These are phyloP conservation scores for Andrena bicolor DNA, from an alignment of 2,888 invertebrate genomes.

Conservation along the genomic window DNA sequence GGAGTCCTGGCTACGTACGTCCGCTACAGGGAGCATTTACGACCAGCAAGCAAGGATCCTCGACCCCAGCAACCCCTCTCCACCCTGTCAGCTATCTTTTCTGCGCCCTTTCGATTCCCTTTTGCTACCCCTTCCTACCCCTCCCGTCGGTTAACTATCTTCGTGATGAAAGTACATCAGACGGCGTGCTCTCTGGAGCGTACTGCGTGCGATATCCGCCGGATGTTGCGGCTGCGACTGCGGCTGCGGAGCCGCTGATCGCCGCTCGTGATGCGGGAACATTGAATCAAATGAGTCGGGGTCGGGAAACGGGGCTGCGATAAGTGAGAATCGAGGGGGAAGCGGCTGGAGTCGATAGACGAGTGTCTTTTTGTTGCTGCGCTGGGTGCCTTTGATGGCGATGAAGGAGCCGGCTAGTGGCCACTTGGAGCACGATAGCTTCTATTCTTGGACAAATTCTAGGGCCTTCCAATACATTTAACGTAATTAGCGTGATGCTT, in stretches of 20 bases:
- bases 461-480: neutral
- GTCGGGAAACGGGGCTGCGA: constrained; percentile 30
- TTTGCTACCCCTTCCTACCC: constrained; percentile 10
- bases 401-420: neutral
- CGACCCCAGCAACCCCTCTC: neutral
- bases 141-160: constrained; percentile 43
- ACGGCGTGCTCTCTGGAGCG: constrained; percentile 44
- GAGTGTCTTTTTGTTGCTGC: constrained; percentile 19
- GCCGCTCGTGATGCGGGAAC: constrained; percentile 30
- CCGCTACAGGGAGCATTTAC: constrained; percentile 29
- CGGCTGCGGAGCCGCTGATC: constrained; percentile 32
- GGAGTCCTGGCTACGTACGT: constrained; percentile 10
- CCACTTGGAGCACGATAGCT: constrained; percentile 1
- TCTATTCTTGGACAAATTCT: constrained; percentile 10
- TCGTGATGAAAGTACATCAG: constrained; percentile 61
- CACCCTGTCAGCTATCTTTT: constrained; percentile 7
- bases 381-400: constrained; percentile 5
- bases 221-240: constrained; percentile 32
- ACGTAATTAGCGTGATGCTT: neutral
- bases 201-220: constrained; percentile 53
- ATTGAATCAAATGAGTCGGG: constrained; percentile 43
- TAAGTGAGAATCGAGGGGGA: constrained; percentile 32
- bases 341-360: neutral
- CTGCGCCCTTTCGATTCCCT: constrained; percentile 17
- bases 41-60: constrained; percentile 8